A percentile compares a stretch with the other conserved stretches of the same genome.
phyloP scores from a whole-genome alignment of 2,888 invertebrate genomes.

The Nomada ruficornis region DNA sequence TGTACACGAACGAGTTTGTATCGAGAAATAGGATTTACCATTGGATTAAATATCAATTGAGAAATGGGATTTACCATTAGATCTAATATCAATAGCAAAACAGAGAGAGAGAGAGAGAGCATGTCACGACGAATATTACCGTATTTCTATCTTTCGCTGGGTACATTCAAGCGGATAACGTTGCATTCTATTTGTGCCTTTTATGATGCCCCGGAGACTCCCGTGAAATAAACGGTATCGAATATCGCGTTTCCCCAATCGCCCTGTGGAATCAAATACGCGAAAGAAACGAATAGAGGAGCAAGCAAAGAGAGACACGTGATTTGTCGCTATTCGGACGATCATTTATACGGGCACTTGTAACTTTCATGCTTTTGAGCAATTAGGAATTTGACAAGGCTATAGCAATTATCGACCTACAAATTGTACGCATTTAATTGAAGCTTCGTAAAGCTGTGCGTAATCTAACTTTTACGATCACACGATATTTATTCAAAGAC shows the following conservation, averaged over 20 bases:
- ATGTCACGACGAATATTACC: conserved; percentile 1
- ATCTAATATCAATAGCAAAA: background rate
- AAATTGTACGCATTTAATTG: background rate
- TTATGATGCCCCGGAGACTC: background rate
- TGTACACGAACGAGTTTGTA: background rate
- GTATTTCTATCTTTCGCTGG: background rate
- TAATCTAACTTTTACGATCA: background rate
- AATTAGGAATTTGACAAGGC: background rate
- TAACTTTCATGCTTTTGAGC: background rate
- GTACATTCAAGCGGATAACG: background rate
- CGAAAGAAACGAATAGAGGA: background rate
- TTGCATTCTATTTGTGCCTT: background rate
- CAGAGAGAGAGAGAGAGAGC: background rate
- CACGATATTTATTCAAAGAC: background rate
- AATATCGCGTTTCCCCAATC: background rate
- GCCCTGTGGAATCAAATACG: background rate
- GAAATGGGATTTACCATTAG: conserved; percentile 1
- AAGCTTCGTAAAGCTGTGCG: background rate
- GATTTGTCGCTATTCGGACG: background rate
- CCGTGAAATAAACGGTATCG: background rate
- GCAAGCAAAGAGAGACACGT: background rate
- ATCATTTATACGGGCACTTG: no score
- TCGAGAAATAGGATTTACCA: conserved; percentile 6
- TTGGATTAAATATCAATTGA: conserved; percentile 6
- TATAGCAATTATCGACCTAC: background rate